Percentiles rank a stretch among this genome's conserved stretches.
phyloP scores from a whole-genome alignment of 2,113 vertebrate species.

The Malurus alboscapulatus region DNA sequence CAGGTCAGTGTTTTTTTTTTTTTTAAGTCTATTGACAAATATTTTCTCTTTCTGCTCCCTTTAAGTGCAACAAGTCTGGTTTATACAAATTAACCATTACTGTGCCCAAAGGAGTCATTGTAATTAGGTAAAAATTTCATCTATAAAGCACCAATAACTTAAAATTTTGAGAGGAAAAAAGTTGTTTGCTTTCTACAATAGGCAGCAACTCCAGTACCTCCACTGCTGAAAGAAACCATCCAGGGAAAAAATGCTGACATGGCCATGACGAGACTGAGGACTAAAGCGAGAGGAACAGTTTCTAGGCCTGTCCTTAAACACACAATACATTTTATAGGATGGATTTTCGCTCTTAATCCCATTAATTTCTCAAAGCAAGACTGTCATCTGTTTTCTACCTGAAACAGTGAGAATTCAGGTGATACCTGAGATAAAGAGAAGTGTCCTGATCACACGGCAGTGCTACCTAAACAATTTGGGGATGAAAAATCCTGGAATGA shows the following conservation, averaged over 20 bases:
- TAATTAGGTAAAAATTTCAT: not conserved
- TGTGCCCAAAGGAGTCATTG: not conserved
- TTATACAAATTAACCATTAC: not conserved
- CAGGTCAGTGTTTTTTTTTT: not conserved
- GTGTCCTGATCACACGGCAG: not conserved
- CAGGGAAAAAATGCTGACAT: not conserved
- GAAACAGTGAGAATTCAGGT: not conserved
- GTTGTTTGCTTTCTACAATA: not conserved
- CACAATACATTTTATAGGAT: not conserved
- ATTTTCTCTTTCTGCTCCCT: not conserved
- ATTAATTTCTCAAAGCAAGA: not conserved
- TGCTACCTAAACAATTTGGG: not conserved
- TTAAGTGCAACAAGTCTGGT: not conserved
- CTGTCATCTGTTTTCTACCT: not conserved
- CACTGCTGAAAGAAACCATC: not conserved
- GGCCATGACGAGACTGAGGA: not conserved
- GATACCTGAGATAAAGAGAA: not conserved
- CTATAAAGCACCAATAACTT: not conserved
- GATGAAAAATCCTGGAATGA: not conserved
- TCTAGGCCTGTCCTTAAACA: not conserved
- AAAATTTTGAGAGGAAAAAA: not conserved
- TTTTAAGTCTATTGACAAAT: not conserved
- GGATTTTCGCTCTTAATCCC: not conserved
- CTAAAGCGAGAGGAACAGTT: not conserved
- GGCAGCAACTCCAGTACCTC: not conserved